Evolutionary conservation across 2,113 vertebrate species (phyloP), one percentile per base, ranked within the genome.

Genomic region (Oncorhynchus tshawytscha): DNA sequence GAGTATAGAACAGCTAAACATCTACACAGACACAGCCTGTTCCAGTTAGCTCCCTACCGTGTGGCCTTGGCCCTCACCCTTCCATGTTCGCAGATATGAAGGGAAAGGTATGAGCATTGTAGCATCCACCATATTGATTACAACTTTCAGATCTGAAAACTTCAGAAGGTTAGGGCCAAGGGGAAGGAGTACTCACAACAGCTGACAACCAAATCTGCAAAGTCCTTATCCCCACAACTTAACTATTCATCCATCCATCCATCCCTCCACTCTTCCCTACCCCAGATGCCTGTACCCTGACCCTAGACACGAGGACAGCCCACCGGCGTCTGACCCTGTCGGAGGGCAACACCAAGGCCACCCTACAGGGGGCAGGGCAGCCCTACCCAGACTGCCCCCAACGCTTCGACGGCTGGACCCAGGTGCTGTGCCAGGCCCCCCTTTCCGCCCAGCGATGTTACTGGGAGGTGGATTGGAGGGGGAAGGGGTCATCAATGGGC

Each of bases 401-500:
- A 70, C 91, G 94, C 1, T 94, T 94, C 3, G 93, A 94, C 7
- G 82, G 91, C 68, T 94, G 94, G 94, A 94, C 92, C 0, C 94
- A 94, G 83, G 90, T 93, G 68, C 82, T 94, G 82, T 93, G 93
- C 72, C 81, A 78, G 1, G 87, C 88, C 57, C 93, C 93, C 3
- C 88, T 96, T 25, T 85, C 82, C 16, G 85, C 84, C 8, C 84
- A 89, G 15, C 86, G 84, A 73, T 95, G 91, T 69, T 95, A 91
- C 81, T 97, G 94, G 82, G 94, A 96, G 80, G 90, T 88, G 6
- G 95, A 96, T 75, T 92, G 95, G 88, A 76, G 89, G 0, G 95
- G 94, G 2, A 81, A 89, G 0, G 95, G 94, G 1, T 81, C 91
- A 49, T 94, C 94, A 0, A 60, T 96, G 45, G 95, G 94, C 2